Conservation (phyloP, 2,888 invertebrate genomes). For the Salpingus planirostris region DNA sequence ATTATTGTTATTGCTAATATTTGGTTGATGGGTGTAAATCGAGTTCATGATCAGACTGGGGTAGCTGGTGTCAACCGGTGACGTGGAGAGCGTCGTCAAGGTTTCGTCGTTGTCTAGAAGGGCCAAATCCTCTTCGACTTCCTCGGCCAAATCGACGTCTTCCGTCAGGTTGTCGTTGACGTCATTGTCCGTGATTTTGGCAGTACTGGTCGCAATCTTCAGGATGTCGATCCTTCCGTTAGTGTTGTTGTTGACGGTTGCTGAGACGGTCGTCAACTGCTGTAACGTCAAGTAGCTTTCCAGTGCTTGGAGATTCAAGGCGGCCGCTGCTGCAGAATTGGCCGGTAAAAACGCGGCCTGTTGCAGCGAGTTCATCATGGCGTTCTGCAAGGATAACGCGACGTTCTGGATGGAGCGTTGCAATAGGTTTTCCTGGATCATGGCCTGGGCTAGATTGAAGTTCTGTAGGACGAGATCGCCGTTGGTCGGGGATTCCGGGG, state of each 20-base stretch:
- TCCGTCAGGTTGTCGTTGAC: conserved; percentile 40
- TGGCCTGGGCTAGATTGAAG: conserved; percentile 44
- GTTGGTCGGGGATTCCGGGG: conserved; percentile 15
- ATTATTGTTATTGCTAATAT: too few relatives aligned
- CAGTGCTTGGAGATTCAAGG: conserved; percentile 74
- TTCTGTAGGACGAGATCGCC: conserved; percentile 20
- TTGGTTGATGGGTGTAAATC: too few relatives aligned
- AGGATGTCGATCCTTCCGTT: conserved; percentile 56
- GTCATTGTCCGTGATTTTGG: conserved; percentile 37
- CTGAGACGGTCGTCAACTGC: conserved; percentile 62
- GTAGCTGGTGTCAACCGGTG: conserved; percentile 58
- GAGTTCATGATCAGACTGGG: conserved; percentile 63
- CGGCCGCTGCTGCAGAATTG: conserved; percentile 76
- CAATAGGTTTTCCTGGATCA: conserved; percentile 56
- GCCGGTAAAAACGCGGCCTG: conserved; percentile 75
- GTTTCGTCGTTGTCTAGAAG: conserved; percentile 68
- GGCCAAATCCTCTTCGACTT: conserved; percentile 65
- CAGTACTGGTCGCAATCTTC: conserved; percentile 49
- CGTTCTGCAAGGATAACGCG: conserved; percentile 72
- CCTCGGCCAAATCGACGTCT: conserved; percentile 60
- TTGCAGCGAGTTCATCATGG: conserved; percentile 75
- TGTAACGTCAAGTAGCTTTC: conserved; percentile 80
- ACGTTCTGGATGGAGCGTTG: conserved; percentile 57
- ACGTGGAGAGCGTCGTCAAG: conserved; percentile 51
- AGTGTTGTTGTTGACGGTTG: conserved; percentile 38